Base-by-base conservation (phyloP, 2,888 invertebrate species). In the Sinodicranocentrus sp. region DNA sequence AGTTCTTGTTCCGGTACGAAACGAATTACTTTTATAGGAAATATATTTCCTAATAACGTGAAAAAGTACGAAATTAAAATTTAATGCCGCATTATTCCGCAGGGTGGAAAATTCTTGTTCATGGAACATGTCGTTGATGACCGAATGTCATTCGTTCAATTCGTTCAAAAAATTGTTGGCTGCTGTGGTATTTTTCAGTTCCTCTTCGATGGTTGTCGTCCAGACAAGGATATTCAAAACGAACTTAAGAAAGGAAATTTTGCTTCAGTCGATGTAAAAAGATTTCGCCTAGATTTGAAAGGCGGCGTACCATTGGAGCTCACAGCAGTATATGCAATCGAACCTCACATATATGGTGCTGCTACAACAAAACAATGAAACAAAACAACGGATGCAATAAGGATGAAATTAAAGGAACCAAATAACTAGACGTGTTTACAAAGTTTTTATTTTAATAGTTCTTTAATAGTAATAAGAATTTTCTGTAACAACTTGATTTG, bases 61-160 rank as follows among this genome's bases (percentile, higher is more conserved):
- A n/a, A n/a, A n/a, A n/a, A n/a, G n/a, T n/a, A n/a, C n/a, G n/a
- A n/a, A n/a, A n/a, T n/a, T n/a, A n/a, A n/a, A n/a, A n/a, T n/a
- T n/a, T n/a, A n/a, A n/a, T n/a, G n/a, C n/a, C n/a, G n/a, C n/a
- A n/a, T n/a, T n/a, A n/a, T n/a, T n/a, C n/a, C 43, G 0, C 26
- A 89, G 89, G 89, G 89, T 70, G 89, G 89, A 61, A 88, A 88
- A 75, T 89, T 88, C 73, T 88, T 88, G 68, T 89, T 87, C 75
- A 75, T 89, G 71, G 90, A 90, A 67, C 90, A 90, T 83, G 88
- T 90, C 8, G 71, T 84, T 3, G 88, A 89, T 43, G 68, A 71
- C 15, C 76, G 82, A 15, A 67, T 84, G 57, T 85, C 86, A 1
- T 61, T 86, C 59, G 57, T 85, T 10, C 85, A 88, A 23, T 48